phyloP scores from a whole-genome alignment of 37 sponge, comb jelly and placozoan species.

The Chondrilla cf. caribensis region DNA sequence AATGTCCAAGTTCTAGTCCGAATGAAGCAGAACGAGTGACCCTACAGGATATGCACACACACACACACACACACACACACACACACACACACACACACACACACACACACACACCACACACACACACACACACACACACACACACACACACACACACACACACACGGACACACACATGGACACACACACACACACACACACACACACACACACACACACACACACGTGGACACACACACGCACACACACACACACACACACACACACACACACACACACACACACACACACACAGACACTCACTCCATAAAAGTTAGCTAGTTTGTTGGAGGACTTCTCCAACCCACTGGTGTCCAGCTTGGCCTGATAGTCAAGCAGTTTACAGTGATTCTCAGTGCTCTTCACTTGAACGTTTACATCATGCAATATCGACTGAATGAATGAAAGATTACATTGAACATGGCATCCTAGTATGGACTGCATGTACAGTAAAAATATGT shows the following conservation, averaged over 20 bases:
- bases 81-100: too few relatives aligned
- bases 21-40: not conserved
- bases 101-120: too few relatives aligned
- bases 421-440: slow-evolving; percentile 31
- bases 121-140: too few relatives aligned
- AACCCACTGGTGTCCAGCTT: slow-evolving; percentile 67
- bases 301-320: not conserved
- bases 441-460: not conserved
- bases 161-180: too few relatives aligned
- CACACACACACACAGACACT: not conserved
- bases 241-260: too few relatives aligned
- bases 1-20: slow-evolving; percentile 48
- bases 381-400: slow-evolving; percentile 25
- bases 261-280: not conserved
- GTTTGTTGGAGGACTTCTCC: slow-evolving; percentile 43
- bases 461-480: not conserved
- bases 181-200: too few relatives aligned
- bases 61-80: too few relatives aligned
- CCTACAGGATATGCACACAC: too few relatives aligned
- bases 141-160: too few relatives aligned
- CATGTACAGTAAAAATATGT: slow-evolving; percentile 29
- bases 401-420: slow-evolving; percentile 70
- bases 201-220: too few relatives aligned
- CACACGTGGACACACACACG: too few relatives aligned
- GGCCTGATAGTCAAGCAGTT: slow-evolving; percentile 49